Conservation (phyloP, 2,113 vertebrate species). For the Mesocricetus auratus region DNA sequence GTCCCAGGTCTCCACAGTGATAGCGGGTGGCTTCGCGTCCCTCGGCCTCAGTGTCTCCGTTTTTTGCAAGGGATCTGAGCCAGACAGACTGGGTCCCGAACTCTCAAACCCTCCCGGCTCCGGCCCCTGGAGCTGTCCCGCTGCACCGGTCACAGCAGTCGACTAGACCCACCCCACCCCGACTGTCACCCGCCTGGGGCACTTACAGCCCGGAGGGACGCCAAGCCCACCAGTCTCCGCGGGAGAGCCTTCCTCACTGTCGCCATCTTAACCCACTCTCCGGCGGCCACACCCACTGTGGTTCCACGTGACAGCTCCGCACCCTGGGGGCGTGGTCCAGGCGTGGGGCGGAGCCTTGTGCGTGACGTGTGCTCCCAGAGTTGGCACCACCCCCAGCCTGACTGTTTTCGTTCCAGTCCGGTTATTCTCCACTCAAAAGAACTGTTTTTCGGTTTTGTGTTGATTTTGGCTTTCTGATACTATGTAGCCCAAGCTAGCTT, state of each 20-base stretch:
- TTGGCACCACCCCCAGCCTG: background rate
- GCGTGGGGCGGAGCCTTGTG: background rate
- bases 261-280: conserved; percentile 60
- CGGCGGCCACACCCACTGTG: fast-evolving
- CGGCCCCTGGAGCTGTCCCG: background rate
- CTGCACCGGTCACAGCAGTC: background rate
- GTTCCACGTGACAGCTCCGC: background rate
- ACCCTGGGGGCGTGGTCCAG: fast-evolving
- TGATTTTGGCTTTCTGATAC: background rate
- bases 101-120: background rate
- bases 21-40: background rate
- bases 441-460: background rate
- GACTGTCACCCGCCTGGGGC: background rate
- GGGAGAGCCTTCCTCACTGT: fast-evolving
- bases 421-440: background rate
- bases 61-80: background rate
- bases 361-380: fast-evolving
- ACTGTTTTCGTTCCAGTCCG: too few species aligned
- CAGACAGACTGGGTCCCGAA: background rate
- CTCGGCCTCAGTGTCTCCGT: background rate
- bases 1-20: background rate
- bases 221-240: conserved; percentile 47
- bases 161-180: background rate
- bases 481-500: background rate
- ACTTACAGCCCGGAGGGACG: conserved; percentile 59